phyloP scores from a whole-genome alignment of 2,888 invertebrate species.

The Zelleria hepariella region DNA sequence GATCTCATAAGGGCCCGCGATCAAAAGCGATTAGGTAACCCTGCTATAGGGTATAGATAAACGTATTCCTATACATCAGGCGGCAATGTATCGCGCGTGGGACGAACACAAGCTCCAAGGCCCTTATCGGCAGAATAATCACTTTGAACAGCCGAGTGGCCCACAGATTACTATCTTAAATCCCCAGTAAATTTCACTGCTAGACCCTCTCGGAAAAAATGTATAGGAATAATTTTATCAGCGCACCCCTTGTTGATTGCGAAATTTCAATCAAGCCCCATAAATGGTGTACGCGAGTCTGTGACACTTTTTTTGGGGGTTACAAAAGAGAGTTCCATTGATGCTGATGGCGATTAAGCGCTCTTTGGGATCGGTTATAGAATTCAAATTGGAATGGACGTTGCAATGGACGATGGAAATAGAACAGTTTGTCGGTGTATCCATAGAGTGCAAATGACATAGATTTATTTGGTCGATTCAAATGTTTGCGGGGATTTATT shows the following conservation, averaged over 20 bases:
- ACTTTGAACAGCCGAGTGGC: conserved; percentile 67
- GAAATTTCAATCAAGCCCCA: conserved; percentile 68
- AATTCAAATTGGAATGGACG: neutral
- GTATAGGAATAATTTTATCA: conserved; percentile 69
- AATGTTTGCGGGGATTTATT: conserved; percentile 49
- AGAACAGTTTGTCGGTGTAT: conserved; percentile 39
- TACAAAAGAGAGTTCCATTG: conserved; percentile 20
- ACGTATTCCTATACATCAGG: conserved; percentile 12
- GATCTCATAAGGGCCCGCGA: no score
- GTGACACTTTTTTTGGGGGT: conserved; percentile 68
- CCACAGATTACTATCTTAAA: conserved; percentile 64
- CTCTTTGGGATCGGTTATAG: neutral
- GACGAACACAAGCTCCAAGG: conserved; percentile 48
- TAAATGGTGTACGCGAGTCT: conserved; percentile 66
- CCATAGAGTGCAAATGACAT: conserved; percentile 47
- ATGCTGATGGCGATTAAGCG: neutral
- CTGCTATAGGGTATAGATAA: conserved; percentile 24
- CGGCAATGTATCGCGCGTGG: conserved; percentile 39
- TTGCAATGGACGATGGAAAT: no score
- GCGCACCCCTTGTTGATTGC: conserved; percentile 63
- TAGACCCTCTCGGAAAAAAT: conserved; percentile 58
- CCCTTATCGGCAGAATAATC: conserved; percentile 62
- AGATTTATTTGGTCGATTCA: conserved; percentile 66
- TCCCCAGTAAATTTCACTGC: conserved; percentile 64
- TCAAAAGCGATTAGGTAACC: no score